Evolutionary conservation across 2,888 invertebrate genomes (phyloP).

Genomic region (Pristionchus exspectatus): DNA sequence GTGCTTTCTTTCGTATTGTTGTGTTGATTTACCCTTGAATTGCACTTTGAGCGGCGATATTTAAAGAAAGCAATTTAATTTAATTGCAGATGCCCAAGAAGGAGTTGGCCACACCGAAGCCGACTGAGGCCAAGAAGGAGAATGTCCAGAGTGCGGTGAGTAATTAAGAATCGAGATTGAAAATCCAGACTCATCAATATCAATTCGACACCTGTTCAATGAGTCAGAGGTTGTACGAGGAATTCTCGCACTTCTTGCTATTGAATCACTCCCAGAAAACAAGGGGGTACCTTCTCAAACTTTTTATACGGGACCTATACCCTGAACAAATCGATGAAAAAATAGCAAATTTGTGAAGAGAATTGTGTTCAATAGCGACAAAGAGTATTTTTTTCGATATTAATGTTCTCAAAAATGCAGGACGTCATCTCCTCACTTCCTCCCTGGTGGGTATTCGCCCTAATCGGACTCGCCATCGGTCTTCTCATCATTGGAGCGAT

Average conservation of each 20-base stretch:
- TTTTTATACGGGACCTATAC: too few species aligned
- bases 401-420: background rate
- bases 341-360: too few species aligned
- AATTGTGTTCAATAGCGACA: too few species aligned
- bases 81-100: constrained; percentile 44
- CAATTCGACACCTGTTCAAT: constrained; percentile 3
- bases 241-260: background rate
- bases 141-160: constrained; percentile 5
- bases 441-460: constrained; percentile 11
- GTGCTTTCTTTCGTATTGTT: background rate
- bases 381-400: too few species aligned
- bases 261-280: background rate
- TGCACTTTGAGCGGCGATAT: background rate
- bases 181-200: background rate
- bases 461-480: background rate
- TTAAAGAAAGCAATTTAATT: background rate
- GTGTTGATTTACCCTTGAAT: background rate
- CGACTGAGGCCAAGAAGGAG: constrained; percentile 9
- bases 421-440: constrained; percentile 1
- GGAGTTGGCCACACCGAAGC: background rate
- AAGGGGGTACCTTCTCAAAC: too few species aligned
- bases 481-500: constrained; percentile 1
- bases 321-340: too few species aligned
- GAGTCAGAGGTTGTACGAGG: background rate
- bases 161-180: background rate